phyloP scores from a whole-genome alignment of 2,113 vertebrate genomes.

The Scytalopus superciliaris region DNA sequence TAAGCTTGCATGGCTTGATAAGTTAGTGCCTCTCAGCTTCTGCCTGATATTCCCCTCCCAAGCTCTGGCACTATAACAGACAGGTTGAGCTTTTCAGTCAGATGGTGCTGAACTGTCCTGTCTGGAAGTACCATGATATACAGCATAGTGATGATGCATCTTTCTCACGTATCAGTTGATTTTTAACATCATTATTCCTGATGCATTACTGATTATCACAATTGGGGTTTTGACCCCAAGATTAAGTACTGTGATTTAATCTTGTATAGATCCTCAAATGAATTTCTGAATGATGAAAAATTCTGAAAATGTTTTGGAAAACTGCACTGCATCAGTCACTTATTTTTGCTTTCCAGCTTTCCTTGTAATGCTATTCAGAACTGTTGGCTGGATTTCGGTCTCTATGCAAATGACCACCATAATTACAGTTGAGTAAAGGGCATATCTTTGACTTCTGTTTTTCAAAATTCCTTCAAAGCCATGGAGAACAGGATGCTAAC shows the following conservation, averaged over 20 bases:
- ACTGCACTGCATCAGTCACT: not conserved
- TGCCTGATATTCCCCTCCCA: not conserved
- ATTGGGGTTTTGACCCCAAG: not conserved
- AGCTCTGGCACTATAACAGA: not conserved
- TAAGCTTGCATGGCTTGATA: not conserved
- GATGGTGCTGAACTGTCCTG: not conserved
- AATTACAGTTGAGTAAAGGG: conserved; percentile 3
- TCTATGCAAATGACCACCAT: not conserved
- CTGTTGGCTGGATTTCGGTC: not conserved
- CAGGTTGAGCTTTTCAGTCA: not conserved
- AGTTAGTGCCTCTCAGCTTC: not conserved
- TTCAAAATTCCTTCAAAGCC: conserved; percentile 21
- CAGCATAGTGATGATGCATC: not conserved
- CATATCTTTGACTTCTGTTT: not conserved
- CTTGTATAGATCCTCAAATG: not conserved
- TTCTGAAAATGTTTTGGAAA: not conserved
- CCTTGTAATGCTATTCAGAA: not conserved
- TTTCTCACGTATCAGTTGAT: not conserved
- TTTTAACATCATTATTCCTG: not conserved
- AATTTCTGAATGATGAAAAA: conserved; percentile 4
- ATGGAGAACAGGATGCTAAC: not conserved
- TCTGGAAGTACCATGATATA: fast-evolving
- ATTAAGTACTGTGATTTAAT: not conserved
- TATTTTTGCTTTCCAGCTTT: not conserved
- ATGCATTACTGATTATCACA: not conserved